Base-by-base conservation (phyloP, 2,113 vertebrate species). In the Brachyhypopomus occidentalis region DNA sequence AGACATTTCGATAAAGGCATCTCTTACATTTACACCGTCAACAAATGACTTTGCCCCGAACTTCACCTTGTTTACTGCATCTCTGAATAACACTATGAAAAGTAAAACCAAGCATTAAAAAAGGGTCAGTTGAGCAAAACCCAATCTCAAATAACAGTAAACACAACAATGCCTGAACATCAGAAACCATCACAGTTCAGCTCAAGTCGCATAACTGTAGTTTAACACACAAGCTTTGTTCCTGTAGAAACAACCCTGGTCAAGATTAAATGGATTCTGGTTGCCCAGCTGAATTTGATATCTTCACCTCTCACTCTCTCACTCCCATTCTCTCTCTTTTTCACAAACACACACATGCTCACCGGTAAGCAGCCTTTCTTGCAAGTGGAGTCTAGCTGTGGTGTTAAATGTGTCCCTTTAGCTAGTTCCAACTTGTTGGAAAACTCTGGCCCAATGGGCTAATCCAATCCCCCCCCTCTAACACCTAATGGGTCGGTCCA, bases 391-490 rank as follows among this genome's bases (percentile, higher is more conserved):
- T 79, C 36, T 84, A 74, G 69, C 30, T 22, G 69, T 52, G 67
- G 52, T 84, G 79, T 77, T 84, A 72, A 81, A 76, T 58, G 60
- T 78, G 6, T 34, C 70, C 63, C 66, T 85, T 8, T 22, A 86
- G 89, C 92, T 91, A 92, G 93, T 90, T 91, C 85, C 86, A 91
- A 94, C 92, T 92, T 93, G 92, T 87, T 91, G 71, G 86, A 89
- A 89, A 91, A 91, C 89, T 92, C 88, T 36, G 90, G 90, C 88
- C 91, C 92, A 94, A 92, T 92, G 91, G 90, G 88, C 86, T 88
- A 90, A 90, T 85, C 84, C 75, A 72, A 30, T 41, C 63, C 79
- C 72, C 75, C 75, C 81, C 64, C 52, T 30, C 81, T 17, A 72
- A 81, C 60, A 72, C 91, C 92, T 93, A 94, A 94, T 92, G 92